phyloP scores from a whole-genome alignment of 2,113 vertebrate species.

The Eleginops maclovinus region DNA sequence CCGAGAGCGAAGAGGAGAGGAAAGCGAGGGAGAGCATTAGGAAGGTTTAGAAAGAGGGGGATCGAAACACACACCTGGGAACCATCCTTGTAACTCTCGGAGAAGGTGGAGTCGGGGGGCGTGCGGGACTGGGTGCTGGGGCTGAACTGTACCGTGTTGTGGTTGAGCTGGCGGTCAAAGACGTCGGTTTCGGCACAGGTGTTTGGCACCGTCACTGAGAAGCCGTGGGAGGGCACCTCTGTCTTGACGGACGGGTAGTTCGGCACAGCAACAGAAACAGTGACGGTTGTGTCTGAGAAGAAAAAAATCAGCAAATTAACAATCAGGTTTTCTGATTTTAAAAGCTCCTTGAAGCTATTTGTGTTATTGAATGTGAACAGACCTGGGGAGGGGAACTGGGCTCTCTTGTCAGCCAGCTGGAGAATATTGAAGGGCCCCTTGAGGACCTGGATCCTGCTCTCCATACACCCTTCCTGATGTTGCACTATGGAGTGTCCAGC shows the following conservation, averaged over 20 bases:
- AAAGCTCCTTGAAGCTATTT: background rate
- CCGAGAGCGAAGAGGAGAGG: slow-evolving; percentile 59
- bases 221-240: slow-evolving; percentile 88
- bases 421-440: slow-evolving; percentile 95
- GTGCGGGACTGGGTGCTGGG: slow-evolving; percentile 91
- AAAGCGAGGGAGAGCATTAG: slow-evolving; percentile 36
- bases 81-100: slow-evolving; percentile 94
- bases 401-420: slow-evolving; percentile 91
- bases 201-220: slow-evolving; percentile 88
- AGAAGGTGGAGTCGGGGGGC: slow-evolving; percentile 94
- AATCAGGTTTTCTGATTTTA: background rate
- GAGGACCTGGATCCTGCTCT: slow-evolving; percentile 93
- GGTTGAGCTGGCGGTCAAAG: slow-evolving; percentile 88
- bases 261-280: slow-evolving; percentile 91
- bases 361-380: background rate
- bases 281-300: slow-evolving; percentile 90
- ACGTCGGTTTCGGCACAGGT: slow-evolving; percentile 88
- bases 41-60: slow-evolving; percentile 45
- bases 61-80: slow-evolving; percentile 86
- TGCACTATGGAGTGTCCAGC: slow-evolving; percentile 63
- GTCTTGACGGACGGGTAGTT: slow-evolving; percentile 92
- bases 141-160: slow-evolving; percentile 87
- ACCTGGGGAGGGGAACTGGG: slow-evolving; percentile 89
- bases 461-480: slow-evolving; percentile 85
- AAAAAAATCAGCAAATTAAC: slow-evolving; percentile 11